Evolutionary conservation across 2,113 vertebrate genomes (phyloP), one percentile per base, ranked within the genome.

Genomic region (Micronycteris hirsuta): DNA sequence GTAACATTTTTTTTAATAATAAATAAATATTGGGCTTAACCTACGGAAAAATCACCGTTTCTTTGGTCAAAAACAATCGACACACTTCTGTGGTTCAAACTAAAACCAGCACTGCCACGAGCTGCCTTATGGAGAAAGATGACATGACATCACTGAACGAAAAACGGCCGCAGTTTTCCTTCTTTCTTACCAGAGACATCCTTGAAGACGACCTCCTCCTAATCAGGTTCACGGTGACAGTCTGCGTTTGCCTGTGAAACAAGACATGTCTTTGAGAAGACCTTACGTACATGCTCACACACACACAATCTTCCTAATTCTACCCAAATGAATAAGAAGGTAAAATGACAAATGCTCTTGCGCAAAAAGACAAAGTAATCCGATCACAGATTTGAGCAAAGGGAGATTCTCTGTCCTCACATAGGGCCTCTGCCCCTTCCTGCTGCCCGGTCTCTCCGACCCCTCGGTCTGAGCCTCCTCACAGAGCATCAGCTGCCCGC

Each of bases 131-230:
- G 31, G 65, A 86, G 70, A 17, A 86, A 86, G 70, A 67, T 16
- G 43, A 28, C 14, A 20, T 24, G 38, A 33, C 14, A 20, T 47
- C 63, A 49, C 24, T 84, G n/a, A 81, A 54, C 74, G n/a, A 67
- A 33, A 61, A 43, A 84, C 67, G 94, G 41, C 4, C 92, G 76
- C 19, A 61, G 58, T 78, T 61, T 47, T 96, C 96, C 36, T 33
- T 86, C 7, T 93, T 61, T 80, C 98, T 98, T 98, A 99, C 99
- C 99, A 99, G 98, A 97, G 99, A 99, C 95, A 99, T 98, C 97
- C 99, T 98, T 7, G 99, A 99, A 0, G 99, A 99, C 7, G 99
- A 99, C 54, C 99, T 98, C 83, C 99, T 98, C 97, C 99, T 99
- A 94, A 99, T 98, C 67, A 99, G 98, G 98, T 99, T 99, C 95